A percentile compares a stretch with the other conserved stretches of the same genome.
Evolutionary conservation across 2,797 vertebrate species (phyloP).

Genomic region (Hoplostethus atlanticus): DNA sequence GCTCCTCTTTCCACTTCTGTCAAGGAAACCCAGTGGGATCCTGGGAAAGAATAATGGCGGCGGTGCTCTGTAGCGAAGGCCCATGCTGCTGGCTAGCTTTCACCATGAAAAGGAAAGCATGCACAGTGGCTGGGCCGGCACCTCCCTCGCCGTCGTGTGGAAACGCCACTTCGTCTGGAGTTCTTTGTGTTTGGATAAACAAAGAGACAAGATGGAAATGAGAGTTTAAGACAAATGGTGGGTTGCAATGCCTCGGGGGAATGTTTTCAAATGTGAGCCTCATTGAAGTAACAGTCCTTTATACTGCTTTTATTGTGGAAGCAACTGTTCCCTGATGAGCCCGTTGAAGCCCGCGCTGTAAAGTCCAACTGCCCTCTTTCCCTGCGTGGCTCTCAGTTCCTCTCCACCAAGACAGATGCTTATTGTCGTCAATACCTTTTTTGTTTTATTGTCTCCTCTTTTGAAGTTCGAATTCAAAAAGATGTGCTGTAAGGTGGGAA

Average conservation of each 20-base stretch:
- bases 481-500: slow-evolving; percentile 38
- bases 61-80: slow-evolving; percentile 43
- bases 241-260: slow-evolving; percentile 49
- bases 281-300: slow-evolving; percentile 55
- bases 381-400: not conserved
- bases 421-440: slow-evolving; percentile 42
- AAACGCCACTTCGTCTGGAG: slow-evolving; percentile 68
- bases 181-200: slow-evolving; percentile 70
- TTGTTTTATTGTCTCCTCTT: slow-evolving; percentile 49
- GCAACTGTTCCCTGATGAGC: slow-evolving; percentile 67
- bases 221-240: slow-evolving; percentile 65
- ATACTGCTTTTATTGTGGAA: slow-evolving; percentile 52
- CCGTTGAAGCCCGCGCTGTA: slow-evolving; percentile 56
- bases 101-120: slow-evolving; percentile 53
- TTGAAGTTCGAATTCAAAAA: slow-evolving; percentile 55
- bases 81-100: slow-evolving; percentile 43
- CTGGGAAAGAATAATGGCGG: slow-evolving; percentile 49
- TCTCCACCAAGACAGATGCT: slow-evolving; percentile 34
- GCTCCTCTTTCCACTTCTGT: slow-evolving; percentile 60
- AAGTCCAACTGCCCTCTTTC: slow-evolving; percentile 25
- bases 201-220: slow-evolving; percentile 62
- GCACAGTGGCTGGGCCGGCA: slow-evolving; percentile 35
- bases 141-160: slow-evolving; percentile 60
- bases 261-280: slow-evolving; percentile 55
- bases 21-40: slow-evolving; percentile 71